Base-by-base conservation (phyloP, 2,113 vertebrate species). In the crab-eating macaque (Macaca fascicularis) region DNA sequence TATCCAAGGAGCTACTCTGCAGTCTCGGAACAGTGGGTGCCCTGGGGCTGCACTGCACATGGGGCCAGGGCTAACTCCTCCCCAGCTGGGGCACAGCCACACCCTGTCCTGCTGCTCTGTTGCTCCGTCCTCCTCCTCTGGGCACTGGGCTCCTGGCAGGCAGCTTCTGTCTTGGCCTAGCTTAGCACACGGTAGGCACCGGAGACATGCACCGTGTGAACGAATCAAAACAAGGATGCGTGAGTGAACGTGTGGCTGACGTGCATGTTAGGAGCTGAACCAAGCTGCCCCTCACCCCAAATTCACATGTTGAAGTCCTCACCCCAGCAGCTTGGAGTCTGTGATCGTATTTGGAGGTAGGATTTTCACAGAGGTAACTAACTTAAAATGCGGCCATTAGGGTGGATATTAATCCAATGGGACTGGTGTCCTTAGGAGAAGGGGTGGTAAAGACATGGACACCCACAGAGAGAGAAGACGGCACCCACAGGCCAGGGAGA, bases 161-260 rank as follows among this genome's bases (percentile, higher is more conserved):
- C 12, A 5, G 20, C 50, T 19, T 52, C 76, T 0, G 30, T 27
- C 61, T 43, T 1, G 2, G 74, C 22, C 67, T 22, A 40, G 43
- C 48, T 57, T 32, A 8, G 67, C 48, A 17, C n/a, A 5, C 8
- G 5, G 55, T 1, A 30, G n/a, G 6, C 3, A 0, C 38, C 0
- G 22, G 27, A 1, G 45, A 5, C 3, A 2, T 2, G 4, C 1
- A 14, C 9, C 1, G 0, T 1, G 30, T 0, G 61, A 59, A 13
- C 3, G 9, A 86, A 22, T 1, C 8, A 22, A 6, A 6, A 1
- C 48, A 72, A 20, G 23, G 1, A 6, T 0, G 40, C 23, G 3
- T 2, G 25, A 38, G 30, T 17, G 8, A 7, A 7, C 0, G 7
- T 1, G 0, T 3, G 9, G 69, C 61, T 0, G 1, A 57, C 40